These are phyloP conservation scores for Bombyx mandarina DNA, from an alignment of 1,140 invertebrate genomes.

Conservation along the genomic window DNA sequence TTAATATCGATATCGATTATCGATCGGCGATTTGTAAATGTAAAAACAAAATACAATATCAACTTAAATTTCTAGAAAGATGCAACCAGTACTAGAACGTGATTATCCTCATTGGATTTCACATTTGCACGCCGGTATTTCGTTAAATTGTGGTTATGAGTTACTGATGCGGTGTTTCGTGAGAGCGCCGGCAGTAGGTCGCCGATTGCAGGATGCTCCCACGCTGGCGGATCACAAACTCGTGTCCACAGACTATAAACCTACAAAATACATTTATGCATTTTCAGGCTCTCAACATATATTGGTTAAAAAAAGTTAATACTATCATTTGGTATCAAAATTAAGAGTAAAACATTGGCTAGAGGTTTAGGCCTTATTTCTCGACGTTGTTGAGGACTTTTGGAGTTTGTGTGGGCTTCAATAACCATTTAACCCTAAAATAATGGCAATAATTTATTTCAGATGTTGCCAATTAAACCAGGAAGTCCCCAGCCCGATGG, in stretches of 20 bases:
- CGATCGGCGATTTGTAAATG: too few relatives aligned
- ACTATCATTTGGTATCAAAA: neutral
- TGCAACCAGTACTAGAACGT: too few relatives aligned
- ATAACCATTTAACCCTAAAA: too few relatives aligned
- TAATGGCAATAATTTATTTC: too few relatives aligned
- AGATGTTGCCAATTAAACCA: constrained; percentile 23
- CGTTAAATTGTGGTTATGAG: constrained; percentile 2
- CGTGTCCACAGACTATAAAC: too few relatives aligned
- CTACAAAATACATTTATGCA: constrained; percentile 2
- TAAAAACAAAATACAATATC: too few relatives aligned
- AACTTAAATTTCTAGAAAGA: too few relatives aligned
- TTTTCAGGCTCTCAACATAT: constrained; percentile 1
- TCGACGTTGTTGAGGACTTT: too few relatives aligned
- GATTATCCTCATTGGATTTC: neutral
- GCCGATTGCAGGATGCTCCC: constrained; percentile 14
- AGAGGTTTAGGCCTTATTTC: too few relatives aligned
- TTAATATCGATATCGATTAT: too few relatives aligned
- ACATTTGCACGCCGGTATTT: neutral
- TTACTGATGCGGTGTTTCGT: constrained; percentile 11
- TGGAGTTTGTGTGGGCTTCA: too few relatives aligned
- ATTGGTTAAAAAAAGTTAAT: neutral
- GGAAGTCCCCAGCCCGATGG: constrained; percentile 23
- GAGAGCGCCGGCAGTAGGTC: constrained; percentile 16
- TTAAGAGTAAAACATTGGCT: too few relatives aligned
- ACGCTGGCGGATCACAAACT: constrained; percentile 4